phyloP scores from a whole-genome alignment of 2,797 vertebrate species.

The Galagoides demidoff region DNA sequence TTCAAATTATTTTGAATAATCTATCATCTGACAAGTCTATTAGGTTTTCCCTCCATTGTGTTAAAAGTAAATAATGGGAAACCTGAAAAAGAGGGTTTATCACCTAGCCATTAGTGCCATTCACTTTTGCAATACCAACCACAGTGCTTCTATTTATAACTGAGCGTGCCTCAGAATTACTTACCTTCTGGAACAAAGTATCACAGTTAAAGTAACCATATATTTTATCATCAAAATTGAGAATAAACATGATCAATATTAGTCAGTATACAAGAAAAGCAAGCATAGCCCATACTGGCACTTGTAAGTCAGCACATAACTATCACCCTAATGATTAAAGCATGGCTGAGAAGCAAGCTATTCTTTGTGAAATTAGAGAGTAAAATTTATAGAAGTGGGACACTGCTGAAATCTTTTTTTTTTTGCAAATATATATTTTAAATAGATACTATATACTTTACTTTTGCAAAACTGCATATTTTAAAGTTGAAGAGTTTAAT shows the following conservation, averaged over 20 bases:
- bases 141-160: neutral
- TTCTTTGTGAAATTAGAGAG: neutral
- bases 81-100: neutral
- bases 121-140: neutral
- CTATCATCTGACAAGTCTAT: slow-evolving; percentile 36
- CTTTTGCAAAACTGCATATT: neutral
- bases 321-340: neutral
- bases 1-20: slow-evolving; percentile 55
- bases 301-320: neutral
- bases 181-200: neutral
- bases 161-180: neutral
- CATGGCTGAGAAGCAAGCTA: neutral
- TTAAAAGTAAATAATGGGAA: slow-evolving; percentile 53
- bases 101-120: neutral
- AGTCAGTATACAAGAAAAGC: neutral
- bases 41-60: slow-evolving; percentile 7
- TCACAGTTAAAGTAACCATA: neutral
- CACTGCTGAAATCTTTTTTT: neutral
- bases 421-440: neutral
- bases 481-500: neutral
- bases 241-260: neutral
- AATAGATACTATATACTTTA: neutral
- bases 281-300: neutral
- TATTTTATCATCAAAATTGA: neutral
- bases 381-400: neutral